Conservation (phyloP, 2,113 vertebrate genomes). For the Vulpes vulpes region DNA sequence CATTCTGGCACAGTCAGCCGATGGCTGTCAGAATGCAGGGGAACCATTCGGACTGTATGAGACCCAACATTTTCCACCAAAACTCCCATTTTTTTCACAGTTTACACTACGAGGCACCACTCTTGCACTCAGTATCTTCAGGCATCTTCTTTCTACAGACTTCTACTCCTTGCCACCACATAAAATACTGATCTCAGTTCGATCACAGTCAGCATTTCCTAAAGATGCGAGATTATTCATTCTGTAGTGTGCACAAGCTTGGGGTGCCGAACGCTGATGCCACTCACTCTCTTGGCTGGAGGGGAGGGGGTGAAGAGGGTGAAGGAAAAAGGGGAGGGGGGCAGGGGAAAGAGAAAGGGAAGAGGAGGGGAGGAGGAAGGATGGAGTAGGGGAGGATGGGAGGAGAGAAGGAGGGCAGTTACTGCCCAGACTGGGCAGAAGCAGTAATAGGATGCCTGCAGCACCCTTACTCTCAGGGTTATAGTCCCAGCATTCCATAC, state of each 20-base stretch:
- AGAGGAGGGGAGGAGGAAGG: neutral
- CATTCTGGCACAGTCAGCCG: constrained; percentile 76
- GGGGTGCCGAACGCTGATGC: constrained; percentile 68
- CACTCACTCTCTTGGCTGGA: constrained; percentile 53
- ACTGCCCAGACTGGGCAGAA: neutral
- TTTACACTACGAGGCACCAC: neutral
- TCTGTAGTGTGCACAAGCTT: constrained; percentile 75
- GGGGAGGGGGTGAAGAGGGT: no score
- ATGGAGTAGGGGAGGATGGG: neutral
- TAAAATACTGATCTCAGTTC: constrained; percentile 55
- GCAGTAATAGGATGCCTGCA: neutral
- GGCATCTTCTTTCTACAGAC: neutral
- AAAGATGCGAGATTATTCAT: constrained; percentile 90
- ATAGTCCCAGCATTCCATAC: neutral
- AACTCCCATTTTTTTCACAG: neutral
- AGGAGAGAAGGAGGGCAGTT: neutral
- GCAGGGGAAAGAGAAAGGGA: no score
- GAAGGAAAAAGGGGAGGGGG: no score
- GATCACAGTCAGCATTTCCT: constrained; percentile 85
- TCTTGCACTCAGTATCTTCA: neutral
- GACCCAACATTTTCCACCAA: neutral
- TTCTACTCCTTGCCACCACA: constrained; percentile 41
- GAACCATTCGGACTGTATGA: constrained; percentile 79
- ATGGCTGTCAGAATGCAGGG: constrained; percentile 78
- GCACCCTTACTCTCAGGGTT: neutral